These are phyloP conservation scores for Monomorium pharaonis DNA, from an alignment of 1,140 invertebrate genomes.

Conservation along the genomic window DNA sequence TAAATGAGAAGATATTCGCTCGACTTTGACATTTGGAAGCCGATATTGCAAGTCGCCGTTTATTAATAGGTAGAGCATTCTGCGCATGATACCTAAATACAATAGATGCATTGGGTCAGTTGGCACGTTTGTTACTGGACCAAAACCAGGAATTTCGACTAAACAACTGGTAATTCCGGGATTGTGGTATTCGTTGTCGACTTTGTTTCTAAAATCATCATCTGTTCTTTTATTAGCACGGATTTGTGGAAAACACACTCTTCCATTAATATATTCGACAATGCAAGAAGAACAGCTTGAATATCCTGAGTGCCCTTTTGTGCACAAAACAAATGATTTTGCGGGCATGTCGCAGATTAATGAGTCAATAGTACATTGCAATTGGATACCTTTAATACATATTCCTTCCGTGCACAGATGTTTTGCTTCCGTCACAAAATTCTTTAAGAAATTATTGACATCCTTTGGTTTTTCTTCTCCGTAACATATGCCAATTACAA, in stretches of 20 bases:
- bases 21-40: neutral
- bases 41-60: neutral
- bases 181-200: neutral
- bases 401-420: neutral
- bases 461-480: too few species aligned
- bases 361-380: neutral
- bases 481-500: neutral
- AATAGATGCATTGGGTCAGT: neutral
- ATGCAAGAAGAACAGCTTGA: neutral
- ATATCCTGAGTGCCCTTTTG: neutral
- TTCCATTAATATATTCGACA: neutral
- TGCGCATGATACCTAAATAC: neutral
- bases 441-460: neutral
- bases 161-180: too few species aligned
- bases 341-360: too few species aligned
- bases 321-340: too few species aligned
- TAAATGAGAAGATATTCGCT: neutral
- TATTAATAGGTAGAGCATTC: neutral
- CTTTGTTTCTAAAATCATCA: neutral
- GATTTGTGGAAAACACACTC: neutral
- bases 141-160: neutral
- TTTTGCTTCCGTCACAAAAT: neutral
- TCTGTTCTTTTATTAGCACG: neutral
- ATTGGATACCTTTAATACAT: neutral
- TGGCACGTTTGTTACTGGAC: neutral